These are phyloP conservation scores for Acanthopleura granulata DNA, from an alignment of 2,888 invertebrate genomes.

Conservation along the genomic window DNA sequence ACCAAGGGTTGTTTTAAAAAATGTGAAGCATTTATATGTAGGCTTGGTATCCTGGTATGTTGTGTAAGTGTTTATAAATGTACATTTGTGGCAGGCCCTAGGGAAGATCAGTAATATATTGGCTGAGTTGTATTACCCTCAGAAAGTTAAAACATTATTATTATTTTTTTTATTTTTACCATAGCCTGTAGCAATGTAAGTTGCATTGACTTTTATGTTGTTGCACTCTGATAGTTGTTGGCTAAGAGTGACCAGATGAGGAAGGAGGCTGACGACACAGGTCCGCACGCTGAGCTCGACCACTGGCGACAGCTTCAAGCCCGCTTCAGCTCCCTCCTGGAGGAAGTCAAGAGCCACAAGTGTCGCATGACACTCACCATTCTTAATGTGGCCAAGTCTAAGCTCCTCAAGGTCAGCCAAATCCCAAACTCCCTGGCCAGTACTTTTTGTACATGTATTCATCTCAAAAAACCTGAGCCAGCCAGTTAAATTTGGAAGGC, in stretches of 20 bases:
- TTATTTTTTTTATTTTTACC: background rate
- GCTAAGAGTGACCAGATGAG: conserved; percentile 89
- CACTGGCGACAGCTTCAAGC: conserved; percentile 66
- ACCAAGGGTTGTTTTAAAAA: too few relatives aligned
- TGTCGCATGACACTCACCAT: conserved; percentile 62
- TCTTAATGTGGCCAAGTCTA: conserved; percentile 59
- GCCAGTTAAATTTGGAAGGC: too few relatives aligned
- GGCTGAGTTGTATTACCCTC: background rate
- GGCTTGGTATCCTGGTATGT: too few relatives aligned
- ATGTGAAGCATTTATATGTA: too few relatives aligned
- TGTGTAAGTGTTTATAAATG: too few relatives aligned
- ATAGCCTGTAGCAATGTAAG: background rate
- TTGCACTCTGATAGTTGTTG: conserved; percentile 70
- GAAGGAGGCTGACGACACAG: conserved; percentile 84
- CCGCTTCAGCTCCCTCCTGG: conserved; percentile 62
- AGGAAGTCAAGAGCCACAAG: conserved; percentile 60
- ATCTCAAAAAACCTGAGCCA: too few relatives aligned
- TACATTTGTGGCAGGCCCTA: too few relatives aligned
- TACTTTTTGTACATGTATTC: too few relatives aligned
- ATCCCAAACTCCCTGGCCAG: too few relatives aligned
- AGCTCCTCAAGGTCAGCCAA: conserved; percentile 56
- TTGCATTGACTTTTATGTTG: background rate
- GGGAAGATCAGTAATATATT: too few relatives aligned
- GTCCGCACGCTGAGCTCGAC: conserved; percentile 75
- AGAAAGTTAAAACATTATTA: background rate